Percentiles rank a stretch among this genome's conserved stretches.
phyloP scores from a whole-genome alignment of 1,140 invertebrate species.

The Drosophila obscura region DNA sequence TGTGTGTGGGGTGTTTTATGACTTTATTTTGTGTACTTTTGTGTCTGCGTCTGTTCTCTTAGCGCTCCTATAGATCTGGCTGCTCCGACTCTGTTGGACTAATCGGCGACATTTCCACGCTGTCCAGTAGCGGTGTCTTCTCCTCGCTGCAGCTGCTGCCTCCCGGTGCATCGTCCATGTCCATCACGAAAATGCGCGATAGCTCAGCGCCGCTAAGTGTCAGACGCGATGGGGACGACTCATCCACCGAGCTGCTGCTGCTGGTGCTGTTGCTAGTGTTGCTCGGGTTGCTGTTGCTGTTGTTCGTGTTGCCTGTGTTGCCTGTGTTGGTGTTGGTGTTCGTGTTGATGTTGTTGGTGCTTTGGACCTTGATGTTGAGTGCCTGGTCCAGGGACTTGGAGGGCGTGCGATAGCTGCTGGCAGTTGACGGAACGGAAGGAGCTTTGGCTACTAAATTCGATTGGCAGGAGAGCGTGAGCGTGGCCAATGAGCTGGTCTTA shows the following conservation, averaged over 20 bases:
- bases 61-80: constrained; percentile 65
- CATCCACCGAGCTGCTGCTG: constrained; percentile 69
- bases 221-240: constrained; percentile 73
- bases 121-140: constrained; percentile 81
- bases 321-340: constrained; percentile 33
- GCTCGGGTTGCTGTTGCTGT: constrained; percentile 30
- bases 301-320: constrained; percentile 33
- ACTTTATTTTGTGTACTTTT: constrained; percentile 12
- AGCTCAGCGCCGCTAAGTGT: constrained; percentile 74
- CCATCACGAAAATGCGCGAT: constrained; percentile 79
- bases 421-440: constrained; percentile 47
- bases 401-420: constrained; percentile 65
- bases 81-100: constrained; percentile 81
- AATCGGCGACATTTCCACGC: constrained; percentile 83
- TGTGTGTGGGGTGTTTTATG: constrained; percentile 5
- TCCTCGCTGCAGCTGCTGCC: constrained; percentile 78
- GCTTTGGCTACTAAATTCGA: constrained; percentile 72
- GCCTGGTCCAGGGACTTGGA: constrained; percentile 69
- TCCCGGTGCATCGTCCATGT: constrained; percentile 69
- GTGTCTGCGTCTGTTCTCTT: constrained; percentile 27
- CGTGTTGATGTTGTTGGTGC: constrained; percentile 38
- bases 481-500: constrained; percentile 81
- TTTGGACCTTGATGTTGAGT: constrained; percentile 38
- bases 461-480: constrained; percentile 70
- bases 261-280: constrained; percentile 44